Percentiles rank a stretch among this genome's conserved stretches.
Evolutionary conservation across 2,113 vertebrate species (phyloP).

Genomic region (Elaphurus davidianus): DNA sequence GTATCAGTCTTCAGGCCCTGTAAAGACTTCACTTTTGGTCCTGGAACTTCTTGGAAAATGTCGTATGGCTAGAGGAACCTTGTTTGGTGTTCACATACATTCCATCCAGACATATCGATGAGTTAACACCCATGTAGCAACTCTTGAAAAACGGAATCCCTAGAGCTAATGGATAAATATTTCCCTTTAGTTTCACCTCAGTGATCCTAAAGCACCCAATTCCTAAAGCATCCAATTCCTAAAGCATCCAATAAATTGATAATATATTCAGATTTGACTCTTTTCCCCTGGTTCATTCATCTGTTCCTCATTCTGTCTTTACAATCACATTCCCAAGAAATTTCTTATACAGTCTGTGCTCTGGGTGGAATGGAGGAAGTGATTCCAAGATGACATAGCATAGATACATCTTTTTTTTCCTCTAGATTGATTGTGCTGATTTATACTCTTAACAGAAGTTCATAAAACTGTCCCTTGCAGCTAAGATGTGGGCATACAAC

Average conservation of each 20-base stretch:
- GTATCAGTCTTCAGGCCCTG: neutral
- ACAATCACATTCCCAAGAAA: neutral
- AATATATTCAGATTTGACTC: neutral
- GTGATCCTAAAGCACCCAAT: neutral
- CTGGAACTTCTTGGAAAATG: neutral
- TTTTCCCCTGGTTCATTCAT: neutral
- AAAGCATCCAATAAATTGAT: neutral
- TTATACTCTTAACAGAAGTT: neutral
- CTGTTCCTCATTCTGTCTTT: neutral
- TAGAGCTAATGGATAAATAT: neutral
- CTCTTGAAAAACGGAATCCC: neutral
- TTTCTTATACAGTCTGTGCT: neutral
- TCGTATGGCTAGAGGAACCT: neutral
- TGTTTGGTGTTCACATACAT: neutral
- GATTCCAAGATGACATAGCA: neutral
- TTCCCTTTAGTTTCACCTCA: neutral
- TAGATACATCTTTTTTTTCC: neutral
- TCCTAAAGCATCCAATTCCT: neutral
- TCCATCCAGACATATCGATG: neutral
- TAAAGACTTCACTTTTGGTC: neutral
- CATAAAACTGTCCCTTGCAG: neutral
- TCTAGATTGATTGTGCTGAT: neutral
- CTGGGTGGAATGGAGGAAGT: neutral
- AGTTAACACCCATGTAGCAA: neutral
- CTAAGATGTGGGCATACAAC: neutral